phyloP scores from a whole-genome alignment of 1,140 invertebrate genomes.

The Doryteuthis pealeii region DNA sequence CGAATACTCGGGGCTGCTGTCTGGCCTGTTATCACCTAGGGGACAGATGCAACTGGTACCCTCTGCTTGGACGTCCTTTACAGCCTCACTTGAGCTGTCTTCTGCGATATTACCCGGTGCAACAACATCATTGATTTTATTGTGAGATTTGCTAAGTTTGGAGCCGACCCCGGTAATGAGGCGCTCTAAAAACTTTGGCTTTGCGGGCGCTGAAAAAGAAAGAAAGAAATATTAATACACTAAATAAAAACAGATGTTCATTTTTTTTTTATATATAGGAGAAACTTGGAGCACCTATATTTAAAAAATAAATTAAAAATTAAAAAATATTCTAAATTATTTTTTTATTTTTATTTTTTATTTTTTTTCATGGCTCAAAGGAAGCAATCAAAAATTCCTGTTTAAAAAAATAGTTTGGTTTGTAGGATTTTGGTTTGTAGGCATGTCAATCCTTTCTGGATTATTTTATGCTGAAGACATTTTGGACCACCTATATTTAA shows the following conservation, averaged over 20 bases:
- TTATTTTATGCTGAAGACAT: too few species aligned
- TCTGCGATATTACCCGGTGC: constrained; percentile 13
- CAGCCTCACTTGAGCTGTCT: constrained; percentile 15
- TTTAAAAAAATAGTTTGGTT: too few species aligned
- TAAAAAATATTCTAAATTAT: neutral
- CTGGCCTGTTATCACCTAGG: neutral
- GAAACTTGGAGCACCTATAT: neutral
- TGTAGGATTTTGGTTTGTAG: too few species aligned
- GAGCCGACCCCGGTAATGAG: constrained; percentile 33
- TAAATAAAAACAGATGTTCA: neutral
- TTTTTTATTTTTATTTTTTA: neutral
- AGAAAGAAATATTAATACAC: constrained; percentile 12
- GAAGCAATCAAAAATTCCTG: neutral
- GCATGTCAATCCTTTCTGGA: too few species aligned
- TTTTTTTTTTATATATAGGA: neutral
- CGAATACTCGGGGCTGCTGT: neutral
- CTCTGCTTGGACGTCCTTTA: constrained; percentile 15
- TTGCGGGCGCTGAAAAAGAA: constrained; percentile 35
- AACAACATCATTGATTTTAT: constrained; percentile 11
- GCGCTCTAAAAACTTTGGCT: constrained; percentile 42
- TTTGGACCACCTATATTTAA: too few species aligned
- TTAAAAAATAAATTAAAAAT: constrained; percentile 5
- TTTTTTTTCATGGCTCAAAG: neutral
- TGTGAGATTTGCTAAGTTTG: constrained; percentile 21
- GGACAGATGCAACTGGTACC: neutral